Base-by-base conservation (phyloP, 2,888 invertebrate species). In the Pterostichus madidus region DNA sequence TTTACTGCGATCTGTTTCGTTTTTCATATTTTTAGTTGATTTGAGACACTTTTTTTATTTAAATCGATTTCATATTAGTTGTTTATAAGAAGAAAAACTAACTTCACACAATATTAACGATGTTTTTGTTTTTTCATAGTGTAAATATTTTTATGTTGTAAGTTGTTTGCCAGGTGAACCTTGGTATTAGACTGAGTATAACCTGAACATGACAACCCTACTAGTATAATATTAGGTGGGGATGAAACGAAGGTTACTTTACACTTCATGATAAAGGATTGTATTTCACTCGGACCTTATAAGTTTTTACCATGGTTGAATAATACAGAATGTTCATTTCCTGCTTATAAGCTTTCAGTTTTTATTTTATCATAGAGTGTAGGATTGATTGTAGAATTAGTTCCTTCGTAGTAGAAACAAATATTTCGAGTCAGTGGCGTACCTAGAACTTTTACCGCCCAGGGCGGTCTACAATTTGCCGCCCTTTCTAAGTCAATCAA, bases 231-330 rank as follows among this genome's bases (percentile, higher is more conserved):
- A 24, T 31, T 64, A 46, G 35, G 81, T 81, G 81, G 81, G 81
- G 81, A 75, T 81, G 80, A 81, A 75, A 59, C 46, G 75, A 81
- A 75, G 81, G 81, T 52, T 59, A 80, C 10, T 79, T 56, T 61
- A 56, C 46, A 73, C 71, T 61, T 44, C 61, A 49, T 56, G 46
- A 32, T 75, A 73, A 81, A 81, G 81, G 81, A 81, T 81, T 75
- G 46, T 75, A 59, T 81, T 81, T 46, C 79, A 78, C 68, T 44
- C 10, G 13, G 68, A 0, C 17, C 17, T 17, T 39, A 8, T 17
- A 39, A 68, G 64, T 68, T n/a, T n/a, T n/a, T n/a, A n/a, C n/a
- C n/a, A n/a, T n/a, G n/a, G n/a, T n/a, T n/a, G n/a, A n/a, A 13
- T 56, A 4, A 56, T 15, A 15, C 15, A 13, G 2, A 5, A 15